Base-by-base conservation (phyloP, 2,888 invertebrate genomes). In the Eulithis testata region DNA sequence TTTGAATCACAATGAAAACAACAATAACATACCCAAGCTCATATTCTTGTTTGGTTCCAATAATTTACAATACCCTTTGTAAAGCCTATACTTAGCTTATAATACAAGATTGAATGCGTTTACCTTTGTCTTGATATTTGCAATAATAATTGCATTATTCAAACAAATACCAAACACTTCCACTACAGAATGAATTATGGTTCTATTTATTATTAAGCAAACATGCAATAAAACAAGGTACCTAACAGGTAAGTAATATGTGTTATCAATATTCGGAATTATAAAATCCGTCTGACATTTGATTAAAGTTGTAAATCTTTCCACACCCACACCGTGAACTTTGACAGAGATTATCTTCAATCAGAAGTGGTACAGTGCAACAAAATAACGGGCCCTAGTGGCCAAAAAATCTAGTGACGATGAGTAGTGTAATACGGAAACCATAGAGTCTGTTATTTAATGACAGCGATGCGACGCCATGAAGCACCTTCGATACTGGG, bases 241-340 rank as follows among this genome's bases (percentile, higher is more conserved):
- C 40, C 4, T 37, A 49, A 31, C 36, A 36, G 12, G 21, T 53
- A 53, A 7, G 12, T 2, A 52, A 11, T 51, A 6, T 36, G n/a
- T n/a, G n/a, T 52, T 52, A 53, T 40, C 37, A 40, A 53, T 37
- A 58, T 43, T 27, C n/a, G 11, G 11, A 52, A 60, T 61, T 63
- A 51, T 21, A 9, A 56, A 68, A 58, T 52, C 55, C 58, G 37
- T 63, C 54, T 58, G 56, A 60, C 49, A 69, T 69, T 66, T 66
- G 62, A 70, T 67, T 65, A 58, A 58, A 57, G 45, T 49, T 57
- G 60, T 50, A 49, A 60, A 62, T 53, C 5, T 37, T 72, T 68
- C 36, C 68, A 70, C 71, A 65, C 72, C 69, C 66, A 70, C 66
- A 27, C 7, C 54, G 54, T 73, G 71, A 73, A 70, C 73, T 73